Percentiles rank a stretch among this genome's conserved stretches.
These are phyloP conservation scores for Acyrthosiphon pisum DNA, from an alignment of 1,140 invertebrate genomes.

Conservation along the genomic window DNA sequence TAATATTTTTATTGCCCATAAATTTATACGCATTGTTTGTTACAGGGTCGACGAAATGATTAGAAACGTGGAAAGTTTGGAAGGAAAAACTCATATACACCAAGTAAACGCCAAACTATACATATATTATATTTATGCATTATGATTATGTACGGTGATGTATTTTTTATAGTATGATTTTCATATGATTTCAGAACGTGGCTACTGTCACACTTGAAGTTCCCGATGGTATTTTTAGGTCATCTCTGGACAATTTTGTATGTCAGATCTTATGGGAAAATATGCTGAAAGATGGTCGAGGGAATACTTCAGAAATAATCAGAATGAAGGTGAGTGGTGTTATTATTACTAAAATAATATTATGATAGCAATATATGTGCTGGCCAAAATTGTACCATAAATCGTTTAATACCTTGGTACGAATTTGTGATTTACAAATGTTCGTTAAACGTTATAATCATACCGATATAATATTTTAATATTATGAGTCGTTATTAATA, in stretches of 20 bases:
- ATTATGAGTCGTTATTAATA: neutral
- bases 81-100: conserved; percentile 51
- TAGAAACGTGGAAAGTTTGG: conserved; percentile 44
- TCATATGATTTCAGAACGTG: conserved; percentile 57
- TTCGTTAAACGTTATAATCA: neutral
- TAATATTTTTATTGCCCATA: neutral
- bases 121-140: neutral
- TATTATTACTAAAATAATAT: no score
- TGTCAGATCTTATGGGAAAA: conserved; percentile 60
- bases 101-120: conserved; percentile 22
- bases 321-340: conserved; percentile 59
- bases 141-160: neutral
- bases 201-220: conserved; percentile 59
- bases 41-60: conserved; percentile 54
- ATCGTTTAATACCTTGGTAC: neutral
- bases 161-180: neutral
- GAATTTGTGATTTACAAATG: neutral
- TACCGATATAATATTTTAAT: neutral
- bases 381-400: neutral
- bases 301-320: conserved; percentile 59
- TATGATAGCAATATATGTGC: neutral
- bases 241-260: conserved; percentile 59
- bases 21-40: neutral
- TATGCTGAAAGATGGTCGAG: conserved; percentile 48
- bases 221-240: conserved; percentile 47